These are phyloP conservation scores for Macrotus californicus DNA, from an alignment of 2,113 vertebrate genomes.

Conservation along the genomic window DNA sequence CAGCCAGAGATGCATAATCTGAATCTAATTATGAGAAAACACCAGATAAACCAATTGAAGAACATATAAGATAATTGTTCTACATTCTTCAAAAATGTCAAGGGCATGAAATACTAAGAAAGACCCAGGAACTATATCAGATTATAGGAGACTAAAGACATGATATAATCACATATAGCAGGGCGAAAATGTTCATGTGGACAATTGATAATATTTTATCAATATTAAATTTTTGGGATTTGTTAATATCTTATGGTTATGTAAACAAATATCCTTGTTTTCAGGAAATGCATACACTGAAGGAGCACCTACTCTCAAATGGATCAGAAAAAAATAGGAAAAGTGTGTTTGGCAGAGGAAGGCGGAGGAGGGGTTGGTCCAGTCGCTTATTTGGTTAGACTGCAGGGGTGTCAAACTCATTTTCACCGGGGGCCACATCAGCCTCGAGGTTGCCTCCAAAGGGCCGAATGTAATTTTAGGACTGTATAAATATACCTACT, in stretches of 20 bases:
- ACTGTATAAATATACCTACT: too few relatives aligned
- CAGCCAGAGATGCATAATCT: not conserved
- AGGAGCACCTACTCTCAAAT: not conserved
- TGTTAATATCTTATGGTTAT: not conserved
- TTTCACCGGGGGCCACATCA: too few relatives aligned
- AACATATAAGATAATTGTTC: not conserved
- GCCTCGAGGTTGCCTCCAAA: too few relatives aligned
- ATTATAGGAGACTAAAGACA: not conserved
- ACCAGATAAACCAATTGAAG: not conserved
- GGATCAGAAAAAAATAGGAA: not conserved
- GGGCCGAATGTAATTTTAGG: too few relatives aligned
- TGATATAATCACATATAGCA: not conserved
- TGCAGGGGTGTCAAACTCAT: too few relatives aligned
- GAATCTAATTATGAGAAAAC: not conserved
- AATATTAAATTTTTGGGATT: not conserved
- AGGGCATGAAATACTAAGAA: not conserved
- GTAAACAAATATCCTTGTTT: not conserved
- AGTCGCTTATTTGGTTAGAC: too few relatives aligned
- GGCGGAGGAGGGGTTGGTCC: too few relatives aligned
- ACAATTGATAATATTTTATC: not conserved
- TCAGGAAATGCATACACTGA: not conserved
- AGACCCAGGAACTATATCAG: not conserved
- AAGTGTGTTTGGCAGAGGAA: not conserved
- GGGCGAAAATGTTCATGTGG: not conserved
- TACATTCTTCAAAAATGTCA: not conserved